phyloP scores from a whole-genome alignment of 2,888 invertebrate species.

The Cepaea hortensis region DNA sequence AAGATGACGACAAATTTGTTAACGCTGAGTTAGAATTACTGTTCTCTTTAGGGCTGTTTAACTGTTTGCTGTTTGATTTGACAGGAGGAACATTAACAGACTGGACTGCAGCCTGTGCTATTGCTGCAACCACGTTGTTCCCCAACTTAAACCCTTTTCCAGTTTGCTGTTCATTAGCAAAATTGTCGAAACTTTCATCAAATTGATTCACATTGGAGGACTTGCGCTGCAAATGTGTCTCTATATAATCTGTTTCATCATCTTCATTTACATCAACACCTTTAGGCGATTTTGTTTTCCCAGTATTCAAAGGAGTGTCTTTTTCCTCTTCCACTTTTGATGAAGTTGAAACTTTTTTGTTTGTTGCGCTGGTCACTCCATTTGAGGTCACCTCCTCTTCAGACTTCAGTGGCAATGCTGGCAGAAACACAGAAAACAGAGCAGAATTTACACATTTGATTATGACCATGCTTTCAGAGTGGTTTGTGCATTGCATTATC shows the following conservation, averaged over 20 bases:
- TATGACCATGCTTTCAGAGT: not conserved
- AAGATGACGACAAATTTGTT: constrained; percentile 32
- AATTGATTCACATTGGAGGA: constrained; percentile 70
- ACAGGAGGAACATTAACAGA: constrained; percentile 51
- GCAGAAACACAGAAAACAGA: not conserved
- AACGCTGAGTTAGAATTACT: constrained; percentile 25
- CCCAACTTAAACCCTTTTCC: constrained; percentile 67
- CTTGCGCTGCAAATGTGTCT: constrained; percentile 69
- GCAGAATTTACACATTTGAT: too few relatives aligned
- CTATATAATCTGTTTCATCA: constrained; percentile 72
- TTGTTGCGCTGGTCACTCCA: constrained; percentile 62
- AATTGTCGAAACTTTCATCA: constrained; percentile 70
- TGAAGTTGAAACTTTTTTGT: constrained; percentile 58
- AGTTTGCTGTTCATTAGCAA: constrained; percentile 67
- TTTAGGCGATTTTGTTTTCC: constrained; percentile 48
- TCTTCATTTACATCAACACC: constrained; percentile 64
- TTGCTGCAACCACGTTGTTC: constrained; percentile 56
- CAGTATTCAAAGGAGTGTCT: constrained; percentile 44
- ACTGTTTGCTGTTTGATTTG: constrained; percentile 63
- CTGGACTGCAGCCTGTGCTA: constrained; percentile 44
- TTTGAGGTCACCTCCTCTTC: constrained; percentile 77
- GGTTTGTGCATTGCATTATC: not conserved
- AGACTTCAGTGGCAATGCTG: constrained; percentile 74
- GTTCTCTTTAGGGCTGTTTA: constrained; percentile 69
- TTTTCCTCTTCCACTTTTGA: constrained; percentile 55